Percentiles rank a stretch among this genome's conserved stretches.
Conservation (phyloP, 2,113 vertebrate genomes). For the Candoia aspera region DNA sequence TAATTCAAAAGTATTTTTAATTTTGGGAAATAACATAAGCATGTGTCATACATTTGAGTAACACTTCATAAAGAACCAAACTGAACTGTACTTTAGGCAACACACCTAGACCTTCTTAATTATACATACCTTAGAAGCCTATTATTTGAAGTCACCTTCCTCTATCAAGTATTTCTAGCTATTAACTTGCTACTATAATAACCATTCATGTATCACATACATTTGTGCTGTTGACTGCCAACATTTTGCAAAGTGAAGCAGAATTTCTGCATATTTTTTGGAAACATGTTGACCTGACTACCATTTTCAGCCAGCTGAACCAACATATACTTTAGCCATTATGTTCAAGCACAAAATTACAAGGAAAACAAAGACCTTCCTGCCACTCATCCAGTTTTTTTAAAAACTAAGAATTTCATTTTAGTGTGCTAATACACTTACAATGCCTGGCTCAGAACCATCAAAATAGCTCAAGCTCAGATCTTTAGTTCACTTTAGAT, state of each 20-base stretch:
- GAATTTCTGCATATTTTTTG: accelerated
- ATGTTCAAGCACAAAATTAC: neutral
- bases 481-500: neutral
- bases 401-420: neutral
- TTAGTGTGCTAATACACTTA: neutral
- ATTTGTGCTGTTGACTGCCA: neutral
- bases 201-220: neutral
- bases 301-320: neutral
- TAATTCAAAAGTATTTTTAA: neutral
- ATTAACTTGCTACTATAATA: slow-evolving; percentile 12
- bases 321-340: neutral
- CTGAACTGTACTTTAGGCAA: neutral
- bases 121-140: neutral
- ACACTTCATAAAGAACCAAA: slow-evolving; percentile 7
- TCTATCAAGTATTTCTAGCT: slow-evolving; percentile 21
- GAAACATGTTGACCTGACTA: neutral
- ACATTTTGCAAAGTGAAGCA: accelerated
- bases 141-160: slow-evolving; percentile 6
- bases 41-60: neutral
- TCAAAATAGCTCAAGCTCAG: neutral
- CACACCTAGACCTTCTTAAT: slow-evolving; percentile 21
- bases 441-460: neutral
- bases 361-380: neutral
- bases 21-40: neutral
- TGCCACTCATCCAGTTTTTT: neutral